These are phyloP conservation scores for Cepphus grylle DNA, from an alignment of 2,113 vertebrate genomes.

Conservation along the genomic window DNA sequence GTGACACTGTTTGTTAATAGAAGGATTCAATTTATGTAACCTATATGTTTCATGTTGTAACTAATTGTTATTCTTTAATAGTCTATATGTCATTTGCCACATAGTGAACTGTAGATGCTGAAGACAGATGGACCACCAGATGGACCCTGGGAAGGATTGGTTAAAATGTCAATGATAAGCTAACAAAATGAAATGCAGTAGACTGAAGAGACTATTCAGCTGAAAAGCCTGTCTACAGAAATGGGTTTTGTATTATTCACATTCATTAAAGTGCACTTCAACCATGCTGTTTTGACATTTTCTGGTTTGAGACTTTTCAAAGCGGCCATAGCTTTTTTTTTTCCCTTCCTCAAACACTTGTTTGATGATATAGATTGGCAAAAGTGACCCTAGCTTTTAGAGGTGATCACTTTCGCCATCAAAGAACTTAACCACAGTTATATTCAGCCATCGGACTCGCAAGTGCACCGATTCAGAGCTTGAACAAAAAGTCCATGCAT, in stretches of 20 bases:
- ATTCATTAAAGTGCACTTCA: slow-evolving; percentile 19
- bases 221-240: slow-evolving; percentile 54
- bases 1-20: slow-evolving; percentile 19
- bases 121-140: slow-evolving; percentile 78
- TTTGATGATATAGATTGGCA: neutral
- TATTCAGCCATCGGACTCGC: neutral
- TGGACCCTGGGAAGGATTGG: slow-evolving; percentile 65
- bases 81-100: slow-evolving; percentile 53
- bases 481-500: rapidly evolving
- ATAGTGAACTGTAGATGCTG: slow-evolving; percentile 46
- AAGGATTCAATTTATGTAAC: slow-evolving; percentile 29
- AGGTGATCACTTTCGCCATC: neutral
- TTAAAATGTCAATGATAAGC: slow-evolving; percentile 70
- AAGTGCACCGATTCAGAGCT: neutral
- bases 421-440: neutral
- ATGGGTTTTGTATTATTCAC: neutral
- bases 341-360: neutral
- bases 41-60: slow-evolving; percentile 38
- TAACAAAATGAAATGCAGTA: slow-evolving; percentile 59
- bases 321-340: neutral
- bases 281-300: neutral
- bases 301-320: neutral
- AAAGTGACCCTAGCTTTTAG: neutral
- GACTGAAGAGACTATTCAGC: slow-evolving; percentile 41
- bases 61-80: slow-evolving; percentile 54